phyloP scores from a whole-genome alignment of 2,113 vertebrate genomes.

The Chrysochloris asiatica region DNA sequence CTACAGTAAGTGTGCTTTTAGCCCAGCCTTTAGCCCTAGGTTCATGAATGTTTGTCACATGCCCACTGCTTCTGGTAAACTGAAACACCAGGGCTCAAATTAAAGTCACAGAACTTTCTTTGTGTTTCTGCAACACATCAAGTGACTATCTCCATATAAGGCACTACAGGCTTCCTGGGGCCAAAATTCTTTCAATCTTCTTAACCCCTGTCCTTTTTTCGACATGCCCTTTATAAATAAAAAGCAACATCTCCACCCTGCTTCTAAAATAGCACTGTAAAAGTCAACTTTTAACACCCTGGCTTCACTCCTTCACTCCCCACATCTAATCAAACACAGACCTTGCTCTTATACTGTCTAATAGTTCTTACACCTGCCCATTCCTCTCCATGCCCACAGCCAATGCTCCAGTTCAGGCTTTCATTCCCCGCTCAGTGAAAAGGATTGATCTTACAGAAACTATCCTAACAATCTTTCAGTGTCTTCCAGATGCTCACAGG shows the following conservation, averaged over 20 bases:
- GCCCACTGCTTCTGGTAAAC: background rate
- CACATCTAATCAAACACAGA: background rate
- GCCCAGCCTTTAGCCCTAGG: background rate
- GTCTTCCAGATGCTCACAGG: background rate
- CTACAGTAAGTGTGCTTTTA: background rate
- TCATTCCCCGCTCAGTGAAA: background rate
- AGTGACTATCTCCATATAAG: background rate
- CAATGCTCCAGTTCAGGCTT: background rate
- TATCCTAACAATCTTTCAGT: too few species aligned
- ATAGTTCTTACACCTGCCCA: background rate
- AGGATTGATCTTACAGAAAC: background rate
- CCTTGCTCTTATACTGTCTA: background rate
- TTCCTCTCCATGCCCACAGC: background rate
- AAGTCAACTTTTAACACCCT: too few species aligned
- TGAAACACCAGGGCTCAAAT: background rate
- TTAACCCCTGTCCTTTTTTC: background rate
- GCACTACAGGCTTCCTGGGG: background rate
- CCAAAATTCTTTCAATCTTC: background rate
- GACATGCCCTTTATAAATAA: background rate
- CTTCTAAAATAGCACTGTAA: background rate
- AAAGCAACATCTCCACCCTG: background rate
- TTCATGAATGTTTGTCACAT: rapidly evolving
- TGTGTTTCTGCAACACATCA: background rate
- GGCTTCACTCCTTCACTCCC: background rate
- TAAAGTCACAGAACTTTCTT: background rate